phyloP scores from a whole-genome alignment of 2,113 vertebrate genomes.

The Aphyosemion australe region DNA sequence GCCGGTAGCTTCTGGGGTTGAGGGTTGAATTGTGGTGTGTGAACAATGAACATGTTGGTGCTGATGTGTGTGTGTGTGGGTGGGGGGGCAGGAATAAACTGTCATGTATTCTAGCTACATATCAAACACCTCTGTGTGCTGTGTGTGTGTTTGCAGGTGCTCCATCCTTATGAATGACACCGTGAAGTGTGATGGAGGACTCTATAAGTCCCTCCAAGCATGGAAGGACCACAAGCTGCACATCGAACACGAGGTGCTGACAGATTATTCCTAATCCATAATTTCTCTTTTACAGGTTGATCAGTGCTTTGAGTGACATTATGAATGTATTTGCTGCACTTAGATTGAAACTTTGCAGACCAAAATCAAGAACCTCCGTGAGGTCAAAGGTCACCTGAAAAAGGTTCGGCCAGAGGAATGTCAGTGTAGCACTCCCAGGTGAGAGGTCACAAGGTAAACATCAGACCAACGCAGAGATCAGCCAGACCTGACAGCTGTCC shows the following conservation, averaged over 20 bases:
- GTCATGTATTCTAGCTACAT: too few species aligned
- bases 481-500: background rate
- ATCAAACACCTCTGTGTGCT: too few species aligned
- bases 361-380: slow-evolving; percentile 95
- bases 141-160: slow-evolving; percentile 79
- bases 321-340: slow-evolving; percentile 10
- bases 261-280: background rate
- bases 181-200: slow-evolving; percentile 90
- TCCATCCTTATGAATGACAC: slow-evolving; percentile 95
- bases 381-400: slow-evolving; percentile 94
- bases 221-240: slow-evolving; percentile 98
- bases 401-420: slow-evolving; percentile 92
- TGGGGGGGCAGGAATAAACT: too few species aligned
- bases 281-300: background rate
- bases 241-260: slow-evolving; percentile 92
- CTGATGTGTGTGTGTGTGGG: too few species aligned
- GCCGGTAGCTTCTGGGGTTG: too few species aligned
- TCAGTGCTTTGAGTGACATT: background rate
- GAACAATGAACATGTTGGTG: too few species aligned
- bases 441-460: slow-evolving; percentile 16
- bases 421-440: slow-evolving; percentile 88
- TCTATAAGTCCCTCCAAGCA: slow-evolving; percentile 93
- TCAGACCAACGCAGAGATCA: background rate
- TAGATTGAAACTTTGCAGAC: slow-evolving; percentile 97
- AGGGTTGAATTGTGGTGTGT: too few species aligned